phyloP scores from a whole-genome alignment of 2,888 invertebrate genomes.

The Euzophera pinguis region DNA sequence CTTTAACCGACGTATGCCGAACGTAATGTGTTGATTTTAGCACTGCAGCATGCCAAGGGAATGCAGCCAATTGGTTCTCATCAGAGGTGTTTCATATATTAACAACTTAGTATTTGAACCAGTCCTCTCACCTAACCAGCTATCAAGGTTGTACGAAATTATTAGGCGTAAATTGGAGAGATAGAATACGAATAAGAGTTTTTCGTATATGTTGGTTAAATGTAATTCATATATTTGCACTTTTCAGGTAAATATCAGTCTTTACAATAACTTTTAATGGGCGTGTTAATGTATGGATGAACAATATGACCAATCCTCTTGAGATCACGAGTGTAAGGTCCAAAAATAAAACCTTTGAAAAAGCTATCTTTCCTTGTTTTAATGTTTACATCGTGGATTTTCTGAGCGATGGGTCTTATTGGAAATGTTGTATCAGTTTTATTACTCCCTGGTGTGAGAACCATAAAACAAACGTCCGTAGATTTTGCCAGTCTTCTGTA shows the following conservation, averaged over 20 bases:
- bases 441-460: constrained; percentile 43
- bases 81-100: constrained; percentile 41
- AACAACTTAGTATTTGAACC: constrained; percentile 21
- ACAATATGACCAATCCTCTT: no score
- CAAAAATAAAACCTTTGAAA: neutral
- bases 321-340: no score
- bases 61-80: constrained; percentile 50
- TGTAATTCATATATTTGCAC: constrained; percentile 11
- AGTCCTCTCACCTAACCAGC: neutral
- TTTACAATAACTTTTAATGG: constrained; percentile 7
- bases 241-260: constrained; percentile 35
- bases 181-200: no score
- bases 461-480: neutral
- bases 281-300: constrained; percentile 13
- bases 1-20: constrained; percentile 14
- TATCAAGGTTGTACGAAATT: no score
- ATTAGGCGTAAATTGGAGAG: no score
- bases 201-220: no score
- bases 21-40: constrained; percentile 46
- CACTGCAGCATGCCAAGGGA: constrained; percentile 23
- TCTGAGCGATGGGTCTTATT: constrained; percentile 24
- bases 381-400: no score
- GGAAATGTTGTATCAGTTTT: constrained; percentile 62
- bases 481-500: neutral
- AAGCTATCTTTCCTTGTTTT: neutral